Evolutionary conservation across 2,797 vertebrate genomes (phyloP).

Genomic region (Florisuga fusca): DNA sequence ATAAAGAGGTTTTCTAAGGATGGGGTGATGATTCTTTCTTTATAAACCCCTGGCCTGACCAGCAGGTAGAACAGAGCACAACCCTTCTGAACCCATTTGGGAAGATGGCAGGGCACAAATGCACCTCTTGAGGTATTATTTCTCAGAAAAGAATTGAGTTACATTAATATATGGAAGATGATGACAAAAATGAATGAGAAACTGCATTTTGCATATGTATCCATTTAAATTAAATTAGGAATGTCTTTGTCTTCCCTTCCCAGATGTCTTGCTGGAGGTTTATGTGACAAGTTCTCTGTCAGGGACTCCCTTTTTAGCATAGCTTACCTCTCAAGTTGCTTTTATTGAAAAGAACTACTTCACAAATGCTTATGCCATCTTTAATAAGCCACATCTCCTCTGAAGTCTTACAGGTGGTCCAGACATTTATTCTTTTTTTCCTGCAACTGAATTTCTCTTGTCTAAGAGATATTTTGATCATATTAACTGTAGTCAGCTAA

Average conservation of each 20-base stretch:
- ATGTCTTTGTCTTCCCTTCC: not conserved
- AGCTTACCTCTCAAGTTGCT: not conserved
- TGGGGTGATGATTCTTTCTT: not conserved
- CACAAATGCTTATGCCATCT: not conserved
- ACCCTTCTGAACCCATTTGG: not conserved
- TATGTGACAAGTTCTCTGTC: not conserved
- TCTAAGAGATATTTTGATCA: not conserved
- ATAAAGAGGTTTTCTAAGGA: not conserved
- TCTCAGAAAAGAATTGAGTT: not conserved
- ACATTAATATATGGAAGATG: not conserved
- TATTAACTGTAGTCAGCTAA: not conserved
- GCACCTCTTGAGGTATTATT: not conserved
- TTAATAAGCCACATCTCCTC: not conserved
- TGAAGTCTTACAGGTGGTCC: not conserved
- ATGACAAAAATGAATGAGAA: not conserved
- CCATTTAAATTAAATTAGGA: not conserved
- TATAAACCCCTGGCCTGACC: not conserved
- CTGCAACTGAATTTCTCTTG: not conserved
- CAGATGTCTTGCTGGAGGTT: not conserved
- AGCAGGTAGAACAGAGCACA: not conserved
- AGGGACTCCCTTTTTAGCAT: not conserved
- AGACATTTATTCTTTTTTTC: not conserved
- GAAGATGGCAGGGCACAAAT: not conserved
- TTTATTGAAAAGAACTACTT: not conserved
- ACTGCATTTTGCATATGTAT: not conserved